These are phyloP conservation scores for Brachycybe producta DNA, from an alignment of 2,888 invertebrate genomes.

Conservation along the genomic window DNA sequence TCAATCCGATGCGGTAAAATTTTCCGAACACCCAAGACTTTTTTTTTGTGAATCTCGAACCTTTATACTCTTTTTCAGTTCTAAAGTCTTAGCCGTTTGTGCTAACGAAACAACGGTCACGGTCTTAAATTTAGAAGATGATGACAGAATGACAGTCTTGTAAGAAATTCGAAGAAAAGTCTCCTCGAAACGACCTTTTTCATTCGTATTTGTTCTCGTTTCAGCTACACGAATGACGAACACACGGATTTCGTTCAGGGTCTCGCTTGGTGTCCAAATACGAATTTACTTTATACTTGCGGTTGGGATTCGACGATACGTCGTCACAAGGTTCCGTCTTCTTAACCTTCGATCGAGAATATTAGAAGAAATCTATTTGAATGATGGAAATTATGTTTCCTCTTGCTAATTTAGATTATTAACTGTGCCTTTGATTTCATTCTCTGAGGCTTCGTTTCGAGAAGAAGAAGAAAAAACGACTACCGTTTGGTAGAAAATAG, in stretches of 20 bases:
- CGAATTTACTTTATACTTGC: constrained; percentile 41
- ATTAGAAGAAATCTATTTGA: no score
- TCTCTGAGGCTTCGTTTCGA: no score
- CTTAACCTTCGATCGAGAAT: no score
- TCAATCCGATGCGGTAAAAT: constrained; percentile 27
- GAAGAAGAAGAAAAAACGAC: no score
- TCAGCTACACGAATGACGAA: constrained; percentile 36
- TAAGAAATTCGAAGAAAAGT: constrained; percentile 11
- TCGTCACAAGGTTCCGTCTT: constrained; percentile 1
- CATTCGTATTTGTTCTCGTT: constrained; percentile 16
- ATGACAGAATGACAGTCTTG: constrained; percentile 17
- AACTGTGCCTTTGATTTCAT: no score
- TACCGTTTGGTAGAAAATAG: no score
- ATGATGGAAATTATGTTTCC: no score
- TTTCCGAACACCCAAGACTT: background rate
- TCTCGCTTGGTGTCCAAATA: constrained; percentile 41
- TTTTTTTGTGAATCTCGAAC: background rate
- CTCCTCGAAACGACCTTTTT: no score
- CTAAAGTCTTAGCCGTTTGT: constrained; percentile 28
- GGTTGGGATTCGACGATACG: constrained; percentile 44
- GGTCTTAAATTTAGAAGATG: constrained; percentile 26
- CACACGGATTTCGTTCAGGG: constrained; percentile 45
- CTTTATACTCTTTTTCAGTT: constrained; percentile 26
- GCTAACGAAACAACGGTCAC: constrained; percentile 30
- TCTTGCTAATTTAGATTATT: no score